Conservation (phyloP, 2,888 invertebrate genomes). For the Chloroclysta siterata region DNA sequence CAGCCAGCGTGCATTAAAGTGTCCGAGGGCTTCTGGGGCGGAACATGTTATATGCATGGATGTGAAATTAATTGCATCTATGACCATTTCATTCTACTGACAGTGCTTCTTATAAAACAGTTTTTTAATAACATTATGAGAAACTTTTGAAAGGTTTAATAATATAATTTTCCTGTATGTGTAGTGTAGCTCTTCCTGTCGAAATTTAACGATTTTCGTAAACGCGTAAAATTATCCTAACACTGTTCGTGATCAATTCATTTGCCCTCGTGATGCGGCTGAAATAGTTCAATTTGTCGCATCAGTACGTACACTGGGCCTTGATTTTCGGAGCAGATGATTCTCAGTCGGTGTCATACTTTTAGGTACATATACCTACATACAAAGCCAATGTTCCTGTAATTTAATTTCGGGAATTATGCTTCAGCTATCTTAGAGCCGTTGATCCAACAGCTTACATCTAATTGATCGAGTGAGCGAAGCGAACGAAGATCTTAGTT, state of each 20-base stretch:
- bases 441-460: too few species aligned
- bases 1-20: slow-evolving; percentile 30
- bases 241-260: slow-evolving; percentile 1
- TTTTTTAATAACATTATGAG: too few species aligned
- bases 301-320: slow-evolving; percentile 1
- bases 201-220: not conserved
- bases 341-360: not conserved
- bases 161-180: too few species aligned
- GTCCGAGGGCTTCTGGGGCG: slow-evolving; percentile 38
- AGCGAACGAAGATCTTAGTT: too few species aligned
- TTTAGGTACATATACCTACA: too few species aligned
- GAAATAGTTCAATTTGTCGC: slow-evolving; percentile 15
- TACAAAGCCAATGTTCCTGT: too few species aligned
- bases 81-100: slow-evolving; percentile 1
- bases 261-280: not conserved
- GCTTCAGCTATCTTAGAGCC: not conserved
- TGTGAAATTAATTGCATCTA: slow-evolving; percentile 18
- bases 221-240: slow-evolving; percentile 1
- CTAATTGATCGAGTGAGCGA: too few species aligned
- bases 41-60: slow-evolving; percentile 38
- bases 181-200: not conserved
- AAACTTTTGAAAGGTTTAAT: too few species aligned
- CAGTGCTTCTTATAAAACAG: too few species aligned
- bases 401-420: not conserved
- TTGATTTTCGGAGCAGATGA: slow-evolving; percentile 3